phyloP scores from a whole-genome alignment of 2,113 vertebrate species.

The Mustela lutreola region DNA sequence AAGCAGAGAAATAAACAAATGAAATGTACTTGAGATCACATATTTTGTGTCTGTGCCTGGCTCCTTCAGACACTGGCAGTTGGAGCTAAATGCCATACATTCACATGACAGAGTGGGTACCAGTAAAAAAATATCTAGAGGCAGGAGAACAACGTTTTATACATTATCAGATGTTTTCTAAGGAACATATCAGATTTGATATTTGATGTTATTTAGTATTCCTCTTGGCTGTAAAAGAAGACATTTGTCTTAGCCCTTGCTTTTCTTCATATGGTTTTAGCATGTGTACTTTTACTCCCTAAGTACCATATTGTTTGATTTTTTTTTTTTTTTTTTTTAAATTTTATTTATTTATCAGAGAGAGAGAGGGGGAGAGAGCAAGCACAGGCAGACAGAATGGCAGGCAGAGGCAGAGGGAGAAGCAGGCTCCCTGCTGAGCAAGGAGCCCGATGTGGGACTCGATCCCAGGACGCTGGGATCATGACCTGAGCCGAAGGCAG shows the following conservation, averaged over 20 bases:
- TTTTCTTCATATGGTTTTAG: conserved; percentile 45
- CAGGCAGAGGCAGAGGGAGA: too few relatives aligned
- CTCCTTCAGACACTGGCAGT: neutral
- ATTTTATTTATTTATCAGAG: too few relatives aligned
- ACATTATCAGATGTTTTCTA: conserved; percentile 8
- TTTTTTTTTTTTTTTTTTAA: too few relatives aligned
- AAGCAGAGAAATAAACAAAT: conserved; percentile 15
- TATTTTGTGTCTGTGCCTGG: neutral
- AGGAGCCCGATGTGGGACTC: too few relatives aligned
- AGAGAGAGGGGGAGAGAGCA: too few relatives aligned
- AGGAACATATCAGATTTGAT: neutral
- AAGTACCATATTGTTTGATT: neutral
- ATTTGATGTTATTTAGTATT: conserved; percentile 35
- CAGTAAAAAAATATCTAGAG: neutral
- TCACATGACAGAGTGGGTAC: neutral
- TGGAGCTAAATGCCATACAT: neutral
- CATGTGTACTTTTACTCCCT: neutral
- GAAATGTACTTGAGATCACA: neutral
- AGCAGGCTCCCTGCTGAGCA: too few relatives aligned
- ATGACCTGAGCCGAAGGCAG: too few relatives aligned
- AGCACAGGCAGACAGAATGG: too few relatives aligned
- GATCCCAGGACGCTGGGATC: too few relatives aligned
- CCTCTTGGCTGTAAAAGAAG: neutral
- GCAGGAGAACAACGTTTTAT: neutral
- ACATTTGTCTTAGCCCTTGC: conserved; percentile 9